Evolutionary conservation across 1,140 invertebrate species (phyloP).

Genomic region (Neodiprion fabricii): DNA sequence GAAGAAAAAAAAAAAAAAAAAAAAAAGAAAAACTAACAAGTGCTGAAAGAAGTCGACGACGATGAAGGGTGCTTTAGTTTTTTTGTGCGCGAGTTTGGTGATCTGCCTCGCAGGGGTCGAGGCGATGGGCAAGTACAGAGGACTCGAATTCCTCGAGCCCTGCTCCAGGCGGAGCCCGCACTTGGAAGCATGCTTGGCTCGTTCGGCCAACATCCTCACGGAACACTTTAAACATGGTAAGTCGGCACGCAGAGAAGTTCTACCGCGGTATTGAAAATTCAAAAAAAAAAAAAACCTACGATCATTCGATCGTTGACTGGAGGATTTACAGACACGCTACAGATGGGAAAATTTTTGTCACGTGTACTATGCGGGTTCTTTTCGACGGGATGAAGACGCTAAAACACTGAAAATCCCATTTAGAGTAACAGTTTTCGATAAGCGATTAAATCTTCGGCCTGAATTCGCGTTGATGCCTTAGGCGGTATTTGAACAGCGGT

Average conservation of each 20-base stretch:
- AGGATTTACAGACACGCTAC: no score
- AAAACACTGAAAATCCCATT: no score
- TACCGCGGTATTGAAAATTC: neutral
- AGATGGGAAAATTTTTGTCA: no score
- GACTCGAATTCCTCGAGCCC: conserved; percentile 67
- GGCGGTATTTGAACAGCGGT: no score
- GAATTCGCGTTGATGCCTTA: no score
- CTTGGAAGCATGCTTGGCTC: conserved; percentile 75
- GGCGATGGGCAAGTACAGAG: conserved; percentile 48
- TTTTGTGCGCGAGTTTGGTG: neutral
- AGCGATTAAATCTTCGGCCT: no score
- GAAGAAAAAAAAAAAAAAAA: conserved; percentile 9
- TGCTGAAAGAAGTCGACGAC: neutral
- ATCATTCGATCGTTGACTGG: neutral
- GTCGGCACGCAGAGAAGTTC: neutral
- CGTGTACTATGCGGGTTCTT: no score
- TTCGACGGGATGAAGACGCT: no score
- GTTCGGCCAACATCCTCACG: conserved; percentile 74
- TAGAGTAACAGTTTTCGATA: no score
- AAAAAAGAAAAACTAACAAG: neutral
- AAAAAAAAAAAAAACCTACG: neutral
- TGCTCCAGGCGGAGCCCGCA: conserved; percentile 72
- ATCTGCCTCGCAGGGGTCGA: conserved; percentile 28
- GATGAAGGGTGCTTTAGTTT: neutral
- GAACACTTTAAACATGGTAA: conserved; percentile 69